phyloP scores from a whole-genome alignment of 1,140 invertebrate genomes.

The Papilio polyxenes region DNA sequence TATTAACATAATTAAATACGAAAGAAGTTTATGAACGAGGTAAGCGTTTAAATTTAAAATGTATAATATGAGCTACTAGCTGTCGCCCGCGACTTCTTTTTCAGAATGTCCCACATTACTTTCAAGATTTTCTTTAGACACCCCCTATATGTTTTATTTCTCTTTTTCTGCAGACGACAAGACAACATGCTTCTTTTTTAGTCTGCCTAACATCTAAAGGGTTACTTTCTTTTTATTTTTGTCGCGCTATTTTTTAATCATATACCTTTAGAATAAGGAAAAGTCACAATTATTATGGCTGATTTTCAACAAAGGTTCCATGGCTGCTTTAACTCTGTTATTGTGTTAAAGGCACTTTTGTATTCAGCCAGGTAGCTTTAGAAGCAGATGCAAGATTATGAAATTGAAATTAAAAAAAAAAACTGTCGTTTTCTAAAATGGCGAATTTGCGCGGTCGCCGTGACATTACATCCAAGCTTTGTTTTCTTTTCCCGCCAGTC shows the following conservation, averaged over 20 bases:
- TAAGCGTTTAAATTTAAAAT: too few relatives aligned
- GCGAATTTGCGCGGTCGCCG: too few relatives aligned
- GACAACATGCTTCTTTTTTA: background rate
- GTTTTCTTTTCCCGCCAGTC: background rate
- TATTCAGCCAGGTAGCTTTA: background rate
- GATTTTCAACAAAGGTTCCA: too few relatives aligned
- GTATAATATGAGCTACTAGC: background rate
- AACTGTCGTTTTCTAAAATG: background rate
- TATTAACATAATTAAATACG: background rate
- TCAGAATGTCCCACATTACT: background rate
- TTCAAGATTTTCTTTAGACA: conserved; percentile 10
- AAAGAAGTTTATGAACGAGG: too few relatives aligned
- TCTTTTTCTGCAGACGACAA: background rate
- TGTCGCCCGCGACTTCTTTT: background rate
- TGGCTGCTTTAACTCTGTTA: background rate
- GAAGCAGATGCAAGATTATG: background rate
- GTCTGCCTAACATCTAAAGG: background rate
- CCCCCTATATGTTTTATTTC: background rate
- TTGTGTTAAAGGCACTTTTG: background rate
- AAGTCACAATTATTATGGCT: background rate
- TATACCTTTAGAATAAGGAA: background rate
- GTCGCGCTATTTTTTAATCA: background rate
- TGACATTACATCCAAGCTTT: background rate
- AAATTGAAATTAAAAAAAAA: background rate
- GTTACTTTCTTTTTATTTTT: conserved; percentile 18